A percentile compares a stretch with the other conserved stretches of the same genome.
Conservation (phyloP, 1,140 invertebrate genomes). For the Mamestra configurata region DNA sequence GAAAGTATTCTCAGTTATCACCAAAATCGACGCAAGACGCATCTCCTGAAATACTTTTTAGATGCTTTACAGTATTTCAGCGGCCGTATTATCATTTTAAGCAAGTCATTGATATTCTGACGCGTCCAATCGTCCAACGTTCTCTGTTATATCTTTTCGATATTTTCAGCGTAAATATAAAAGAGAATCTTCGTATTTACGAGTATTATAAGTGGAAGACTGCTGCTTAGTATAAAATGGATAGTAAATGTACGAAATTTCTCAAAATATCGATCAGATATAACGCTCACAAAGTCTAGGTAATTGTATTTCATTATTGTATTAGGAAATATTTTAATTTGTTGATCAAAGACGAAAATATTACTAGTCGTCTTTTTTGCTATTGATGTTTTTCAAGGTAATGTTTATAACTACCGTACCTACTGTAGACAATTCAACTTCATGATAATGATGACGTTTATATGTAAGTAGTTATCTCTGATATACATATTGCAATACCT, state of each 20-base stretch:
- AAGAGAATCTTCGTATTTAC: constrained; percentile 13
- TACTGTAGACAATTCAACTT: constrained; percentile 15
- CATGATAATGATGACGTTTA: background rate
- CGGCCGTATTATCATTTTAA: background rate
- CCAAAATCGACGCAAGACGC: background rate
- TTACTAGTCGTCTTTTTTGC: background rate
- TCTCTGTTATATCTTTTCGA: constrained; percentile 23
- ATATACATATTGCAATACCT: no score
- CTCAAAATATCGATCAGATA: constrained; percentile 24
- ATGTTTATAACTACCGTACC: background rate
- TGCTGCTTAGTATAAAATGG: constrained; percentile 33
- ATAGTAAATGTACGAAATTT: constrained; percentile 5
- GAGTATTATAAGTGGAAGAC: constrained; percentile 41
- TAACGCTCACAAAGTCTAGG: background rate
- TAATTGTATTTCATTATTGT: background rate
- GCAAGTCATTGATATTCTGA: background rate
- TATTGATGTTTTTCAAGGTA: background rate
- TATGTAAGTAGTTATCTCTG: background rate
- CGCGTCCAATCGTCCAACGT: constrained; percentile 10
- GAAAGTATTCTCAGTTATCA: background rate
- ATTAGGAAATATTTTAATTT: no score
- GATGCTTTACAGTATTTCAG: background rate
- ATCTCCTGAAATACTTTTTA: background rate
- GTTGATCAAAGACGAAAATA: background rate
- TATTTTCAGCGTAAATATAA: constrained; percentile 13